Conservation (phyloP, 2,888 invertebrate genomes). For the Cremastinae sp. region DNA sequence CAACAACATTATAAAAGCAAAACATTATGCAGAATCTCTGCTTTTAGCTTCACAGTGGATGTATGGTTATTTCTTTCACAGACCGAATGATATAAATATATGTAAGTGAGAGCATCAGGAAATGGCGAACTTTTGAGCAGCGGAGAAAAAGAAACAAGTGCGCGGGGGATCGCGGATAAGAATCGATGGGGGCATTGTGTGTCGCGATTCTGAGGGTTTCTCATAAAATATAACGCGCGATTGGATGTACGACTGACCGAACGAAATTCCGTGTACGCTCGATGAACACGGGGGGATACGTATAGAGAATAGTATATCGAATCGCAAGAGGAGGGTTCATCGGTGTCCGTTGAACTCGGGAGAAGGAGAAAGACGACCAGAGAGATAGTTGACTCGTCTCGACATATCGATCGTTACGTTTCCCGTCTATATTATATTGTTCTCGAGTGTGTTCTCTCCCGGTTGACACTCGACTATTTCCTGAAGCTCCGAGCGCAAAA, state of each 20-base stretch:
- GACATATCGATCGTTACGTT: conserved; percentile 60
- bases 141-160: too few species aligned
- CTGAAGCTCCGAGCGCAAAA: not conserved
- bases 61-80: too few species aligned
- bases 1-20: too few species aligned
- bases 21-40: not conserved
- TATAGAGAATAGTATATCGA: conserved; percentile 29
- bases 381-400: conserved; percentile 55
- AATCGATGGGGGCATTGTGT: not conserved
- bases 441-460: conserved; percentile 41
- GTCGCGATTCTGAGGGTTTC: too few species aligned
- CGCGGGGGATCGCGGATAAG: not conserved
- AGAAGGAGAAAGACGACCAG: conserved; percentile 43
- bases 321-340: conserved; percentile 44
- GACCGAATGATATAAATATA: too few species aligned
- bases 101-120: too few species aligned
- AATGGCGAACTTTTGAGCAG: too few species aligned
- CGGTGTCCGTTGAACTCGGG: conserved; percentile 60
- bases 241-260: not conserved
- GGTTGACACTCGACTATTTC: conserved; percentile 20
- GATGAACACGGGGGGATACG: conserved; percentile 1
- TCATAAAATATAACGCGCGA: too few species aligned
- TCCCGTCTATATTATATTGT: conserved; percentile 59
- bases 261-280: conserved; percentile 9
- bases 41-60: conserved; percentile 1